These are phyloP conservation scores for Halocynthia roretzi DNA, from an alignment of 23 tunicate species.

Conservation along the genomic window DNA sequence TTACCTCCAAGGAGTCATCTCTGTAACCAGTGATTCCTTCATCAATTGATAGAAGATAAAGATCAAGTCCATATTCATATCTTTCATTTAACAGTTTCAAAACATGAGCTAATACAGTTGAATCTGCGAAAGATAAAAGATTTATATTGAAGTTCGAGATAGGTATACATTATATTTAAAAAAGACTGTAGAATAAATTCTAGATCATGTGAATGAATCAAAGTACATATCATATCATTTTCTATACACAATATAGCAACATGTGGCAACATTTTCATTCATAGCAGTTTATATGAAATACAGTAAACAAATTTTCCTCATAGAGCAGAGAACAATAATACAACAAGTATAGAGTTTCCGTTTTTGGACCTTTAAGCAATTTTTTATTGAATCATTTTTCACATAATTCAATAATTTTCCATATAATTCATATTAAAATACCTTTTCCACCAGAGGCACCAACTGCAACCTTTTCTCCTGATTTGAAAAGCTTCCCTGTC, in stretches of 20 bases:
- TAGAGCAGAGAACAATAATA: neutral
- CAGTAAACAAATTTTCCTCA: neutral
- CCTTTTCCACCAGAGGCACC: slow-evolving; percentile 98
- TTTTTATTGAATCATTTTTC: neutral
- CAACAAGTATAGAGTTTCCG: neutral
- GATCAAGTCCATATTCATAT: slow-evolving; percentile 73
- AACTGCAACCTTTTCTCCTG: slow-evolving; percentile 93
- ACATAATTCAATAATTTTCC: neutral
- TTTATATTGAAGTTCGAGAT: neutral
- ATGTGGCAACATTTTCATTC: neutral
- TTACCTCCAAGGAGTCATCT: slow-evolving; percentile 82
- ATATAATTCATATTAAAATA: slow-evolving; percentile 1
- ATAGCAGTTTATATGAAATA: neutral
- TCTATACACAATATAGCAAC: no score
- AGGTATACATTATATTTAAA: no score
- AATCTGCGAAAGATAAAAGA: slow-evolving; percentile 29
- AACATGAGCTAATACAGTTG: slow-evolving; percentile 86
- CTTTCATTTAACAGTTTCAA: slow-evolving; percentile 71
- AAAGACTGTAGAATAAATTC: no score
- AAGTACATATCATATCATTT: no score
- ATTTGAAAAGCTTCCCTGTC: slow-evolving; percentile 49
- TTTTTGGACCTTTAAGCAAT: neutral
- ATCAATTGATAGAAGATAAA: slow-evolving; percentile 81
- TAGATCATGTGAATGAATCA: no score
- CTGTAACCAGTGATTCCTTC: slow-evolving; percentile 98